These are phyloP conservation scores for Pseudorectes ferrugineus DNA, from an alignment of 2,113 vertebrate genomes.

Conservation along the genomic window DNA sequence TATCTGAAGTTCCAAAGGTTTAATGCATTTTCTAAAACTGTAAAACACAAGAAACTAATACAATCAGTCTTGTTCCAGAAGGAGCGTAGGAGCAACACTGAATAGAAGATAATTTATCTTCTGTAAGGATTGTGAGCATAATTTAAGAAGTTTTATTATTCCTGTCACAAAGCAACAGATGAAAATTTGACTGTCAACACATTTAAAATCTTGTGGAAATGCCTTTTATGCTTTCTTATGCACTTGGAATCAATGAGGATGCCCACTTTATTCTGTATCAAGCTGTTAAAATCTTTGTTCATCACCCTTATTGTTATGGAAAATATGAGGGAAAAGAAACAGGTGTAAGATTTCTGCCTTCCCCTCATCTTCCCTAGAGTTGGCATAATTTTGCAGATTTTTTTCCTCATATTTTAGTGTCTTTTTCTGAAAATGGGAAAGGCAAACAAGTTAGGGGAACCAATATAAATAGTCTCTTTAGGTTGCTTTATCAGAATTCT, in stretches of 20 bases:
- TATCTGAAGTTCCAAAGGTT: neutral
- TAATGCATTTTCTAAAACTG: neutral
- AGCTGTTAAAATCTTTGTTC: neutral
- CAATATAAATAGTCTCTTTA: neutral
- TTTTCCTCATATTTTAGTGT: neutral
- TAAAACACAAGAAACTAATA: neutral
- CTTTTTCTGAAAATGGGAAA: neutral
- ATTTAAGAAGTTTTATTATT: neutral
- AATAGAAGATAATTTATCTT: neutral
- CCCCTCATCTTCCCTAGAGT: neutral
- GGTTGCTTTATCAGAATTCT: neutral
- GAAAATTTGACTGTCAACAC: neutral
- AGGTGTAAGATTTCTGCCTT: neutral
- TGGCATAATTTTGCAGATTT: neutral
- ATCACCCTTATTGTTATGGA: neutral
- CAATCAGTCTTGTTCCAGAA: neutral
- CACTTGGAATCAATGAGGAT: neutral
- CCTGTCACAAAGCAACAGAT: neutral
- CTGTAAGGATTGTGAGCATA: neutral
- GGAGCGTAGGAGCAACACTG: neutral
- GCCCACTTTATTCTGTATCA: neutral
- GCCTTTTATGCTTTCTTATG: neutral
- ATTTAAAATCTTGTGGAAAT: neutral
- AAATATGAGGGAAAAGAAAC: neutral
- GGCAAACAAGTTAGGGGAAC: neutral